These are phyloP conservation scores for Salticus scenicus DNA, from an alignment of 2,888 invertebrate genomes.

Conservation along the genomic window DNA sequence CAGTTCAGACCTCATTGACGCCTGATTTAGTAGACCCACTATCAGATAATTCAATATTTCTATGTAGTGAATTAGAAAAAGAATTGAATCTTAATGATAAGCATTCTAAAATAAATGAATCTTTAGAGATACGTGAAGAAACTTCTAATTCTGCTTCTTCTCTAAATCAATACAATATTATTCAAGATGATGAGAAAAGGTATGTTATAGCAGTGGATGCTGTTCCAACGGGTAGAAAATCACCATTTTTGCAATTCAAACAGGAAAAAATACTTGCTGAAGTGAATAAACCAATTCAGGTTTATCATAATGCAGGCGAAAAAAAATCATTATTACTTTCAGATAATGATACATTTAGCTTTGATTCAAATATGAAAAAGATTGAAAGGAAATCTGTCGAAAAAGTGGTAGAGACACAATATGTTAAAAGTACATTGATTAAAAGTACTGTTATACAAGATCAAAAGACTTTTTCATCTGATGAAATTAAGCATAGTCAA, in stretches of 20 bases:
- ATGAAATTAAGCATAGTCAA: not conserved
- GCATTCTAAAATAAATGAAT: no score
- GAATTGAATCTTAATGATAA: no score
- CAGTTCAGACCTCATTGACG: no score
- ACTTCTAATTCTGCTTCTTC: no score
- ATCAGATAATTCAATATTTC: no score
- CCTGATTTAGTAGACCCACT: no score
- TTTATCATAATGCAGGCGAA: not conserved
- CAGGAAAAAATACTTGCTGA: conserved; percentile 32
- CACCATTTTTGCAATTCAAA: conserved; percentile 22
- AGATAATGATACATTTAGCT: not conserved
- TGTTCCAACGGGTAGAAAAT: conserved; percentile 28
- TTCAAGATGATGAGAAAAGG: not conserved
- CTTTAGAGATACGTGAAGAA: no score
- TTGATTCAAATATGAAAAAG: not conserved
- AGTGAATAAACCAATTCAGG: conserved; percentile 5
- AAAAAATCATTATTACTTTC: not conserved
- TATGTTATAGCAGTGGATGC: conserved; percentile 25
- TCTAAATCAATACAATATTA: not conserved
- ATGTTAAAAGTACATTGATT: not conserved
- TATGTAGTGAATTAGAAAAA: no score
- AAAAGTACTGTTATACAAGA: not conserved
- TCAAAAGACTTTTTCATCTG: not conserved
- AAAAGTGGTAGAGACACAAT: not conserved
- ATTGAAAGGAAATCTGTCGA: not conserved